phyloP scores from a whole-genome alignment of 2,797 vertebrate genomes.

The Champsocephalus gunnari region DNA sequence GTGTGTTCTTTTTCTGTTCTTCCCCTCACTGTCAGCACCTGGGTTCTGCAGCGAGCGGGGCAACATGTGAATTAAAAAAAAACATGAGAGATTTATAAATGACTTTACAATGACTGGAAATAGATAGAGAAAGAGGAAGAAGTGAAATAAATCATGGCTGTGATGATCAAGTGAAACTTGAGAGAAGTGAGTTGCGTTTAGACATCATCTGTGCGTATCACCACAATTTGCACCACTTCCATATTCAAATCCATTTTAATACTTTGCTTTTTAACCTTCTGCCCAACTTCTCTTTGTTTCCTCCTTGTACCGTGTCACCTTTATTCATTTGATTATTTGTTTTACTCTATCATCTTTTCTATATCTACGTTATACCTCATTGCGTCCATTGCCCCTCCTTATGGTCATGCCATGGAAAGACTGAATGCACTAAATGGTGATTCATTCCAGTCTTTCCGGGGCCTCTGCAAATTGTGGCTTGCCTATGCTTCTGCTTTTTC shows the following conservation, averaged over 20 bases:
- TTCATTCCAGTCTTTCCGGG: constrained; percentile 75
- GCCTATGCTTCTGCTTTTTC: constrained; percentile 76
- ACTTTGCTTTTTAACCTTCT: not conserved
- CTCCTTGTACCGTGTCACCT: constrained; percentile 20
- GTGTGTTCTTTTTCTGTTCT: constrained; percentile 45
- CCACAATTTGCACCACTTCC: constrained; percentile 62
- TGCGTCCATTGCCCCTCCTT: constrained; percentile 26
- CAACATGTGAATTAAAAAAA: constrained; percentile 61
- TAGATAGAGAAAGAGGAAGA: constrained; percentile 44
- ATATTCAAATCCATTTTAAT: constrained; percentile 38
- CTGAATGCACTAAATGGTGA: constrained; percentile 68
- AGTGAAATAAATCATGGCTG: constrained; percentile 59
- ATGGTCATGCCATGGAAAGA: constrained; percentile 70
- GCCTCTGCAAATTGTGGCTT: constrained; percentile 65
- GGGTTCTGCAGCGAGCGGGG: constrained; percentile 47
- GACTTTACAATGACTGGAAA: constrained; percentile 39
- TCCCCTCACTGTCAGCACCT: constrained; percentile 70
- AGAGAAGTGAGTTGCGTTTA: constrained; percentile 55
- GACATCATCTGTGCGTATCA: constrained; percentile 53
- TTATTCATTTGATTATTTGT: constrained; percentile 10
- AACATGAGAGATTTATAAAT: constrained; percentile 54
- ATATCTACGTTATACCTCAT: constrained; percentile 38
- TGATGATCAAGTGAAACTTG: constrained; percentile 68
- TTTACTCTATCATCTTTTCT: constrained; percentile 33
- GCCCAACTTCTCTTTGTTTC: not conserved